Percentiles rank a stretch among this genome's conserved stretches.
phyloP scores from a whole-genome alignment of 2,888 invertebrate species.

The Pseudococcus jackbeardsleyi region DNA sequence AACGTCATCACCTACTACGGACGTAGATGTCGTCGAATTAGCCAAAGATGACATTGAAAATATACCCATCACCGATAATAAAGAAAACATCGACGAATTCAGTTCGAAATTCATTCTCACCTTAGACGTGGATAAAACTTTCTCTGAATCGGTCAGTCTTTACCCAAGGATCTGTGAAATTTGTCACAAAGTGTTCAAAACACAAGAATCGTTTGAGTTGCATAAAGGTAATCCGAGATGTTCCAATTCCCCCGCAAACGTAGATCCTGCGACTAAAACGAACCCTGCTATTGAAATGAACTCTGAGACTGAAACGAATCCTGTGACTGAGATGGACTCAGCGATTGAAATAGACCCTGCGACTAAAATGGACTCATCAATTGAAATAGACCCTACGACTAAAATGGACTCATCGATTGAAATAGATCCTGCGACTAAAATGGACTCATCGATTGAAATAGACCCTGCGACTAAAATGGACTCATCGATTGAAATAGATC shows the following conservation, averaged over 20 bases:
- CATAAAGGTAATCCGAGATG: background rate
- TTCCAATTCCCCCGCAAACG: background rate
- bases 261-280: too few species aligned
- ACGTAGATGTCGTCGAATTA: slow-evolving; percentile 1
- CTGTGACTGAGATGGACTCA: too few species aligned
- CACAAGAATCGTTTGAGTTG: background rate
- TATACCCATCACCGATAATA: slow-evolving; percentile 20
- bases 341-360: too few species aligned
- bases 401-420: too few species aligned
- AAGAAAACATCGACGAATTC: slow-evolving; percentile 29
- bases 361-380: too few species aligned
- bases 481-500: too few species aligned
- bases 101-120: slow-evolving; percentile 28
- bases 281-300: too few species aligned
- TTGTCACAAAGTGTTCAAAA: slow-evolving; percentile 21
- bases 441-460: too few species aligned
- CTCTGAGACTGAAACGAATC: too few species aligned
- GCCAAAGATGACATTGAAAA: slow-evolving; percentile 31
- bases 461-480: background rate
- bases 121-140: slow-evolving; percentile 6
- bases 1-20: background rate
- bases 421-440: too few species aligned
- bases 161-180: slow-evolving; percentile 22
- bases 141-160: background rate
- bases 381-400: too few species aligned